Conservation (phyloP, 2,888 invertebrate species). For the Sesamia inferens region DNA sequence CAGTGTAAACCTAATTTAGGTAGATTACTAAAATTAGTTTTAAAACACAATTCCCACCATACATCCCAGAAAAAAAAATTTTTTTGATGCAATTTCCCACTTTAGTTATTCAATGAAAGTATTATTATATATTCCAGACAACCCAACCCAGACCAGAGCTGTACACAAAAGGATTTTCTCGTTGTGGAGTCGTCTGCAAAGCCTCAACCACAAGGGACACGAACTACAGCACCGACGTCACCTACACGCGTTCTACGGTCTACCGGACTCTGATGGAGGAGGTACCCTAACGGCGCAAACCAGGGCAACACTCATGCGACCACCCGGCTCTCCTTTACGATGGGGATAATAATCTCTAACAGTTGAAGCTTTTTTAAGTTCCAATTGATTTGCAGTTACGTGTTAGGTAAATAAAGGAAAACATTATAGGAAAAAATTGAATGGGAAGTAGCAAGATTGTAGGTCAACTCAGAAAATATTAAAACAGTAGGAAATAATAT, state of each 20-base stretch:
- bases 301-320: slow-evolving; percentile 81
- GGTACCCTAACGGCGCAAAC: slow-evolving; percentile 83
- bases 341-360: slow-evolving; percentile 79
- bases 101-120: background rate
- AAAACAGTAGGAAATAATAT: slow-evolving; percentile 26
- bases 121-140: slow-evolving; percentile 68
- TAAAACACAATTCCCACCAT: background rate
- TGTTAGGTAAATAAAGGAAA: slow-evolving; percentile 55
- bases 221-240: slow-evolving; percentile 84
- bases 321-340: slow-evolving; percentile 86
- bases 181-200: slow-evolving; percentile 85
- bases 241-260: slow-evolving; percentile 82
- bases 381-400: slow-evolving; percentile 56
- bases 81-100: background rate
- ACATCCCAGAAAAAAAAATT: background rate
- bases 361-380: slow-evolving; percentile 50
- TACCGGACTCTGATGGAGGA: slow-evolving; percentile 77
- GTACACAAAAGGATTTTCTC: slow-evolving; percentile 85
- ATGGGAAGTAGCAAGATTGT: slow-evolving; percentile 30
- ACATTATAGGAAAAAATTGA: slow-evolving; percentile 30
- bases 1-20: background rate
- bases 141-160: slow-evolving; percentile 70
- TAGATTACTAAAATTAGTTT: background rate
- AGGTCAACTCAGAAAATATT: slow-evolving; percentile 27
- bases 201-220: slow-evolving; percentile 83